phyloP scores from a whole-genome alignment of 2,888 invertebrate genomes.

The Macrosoma leucophasiata region DNA sequence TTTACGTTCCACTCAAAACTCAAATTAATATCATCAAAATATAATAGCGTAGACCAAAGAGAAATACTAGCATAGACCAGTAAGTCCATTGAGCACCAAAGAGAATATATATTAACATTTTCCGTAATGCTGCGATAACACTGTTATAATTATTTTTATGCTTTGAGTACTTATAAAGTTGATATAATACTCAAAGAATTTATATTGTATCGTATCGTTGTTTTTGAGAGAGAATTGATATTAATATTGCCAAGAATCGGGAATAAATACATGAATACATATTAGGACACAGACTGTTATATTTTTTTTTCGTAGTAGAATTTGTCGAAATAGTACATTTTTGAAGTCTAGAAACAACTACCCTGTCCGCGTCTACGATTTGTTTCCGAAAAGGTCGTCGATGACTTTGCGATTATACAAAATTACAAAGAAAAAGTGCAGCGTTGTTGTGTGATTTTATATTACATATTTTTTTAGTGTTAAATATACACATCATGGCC shows the following conservation, averaged over 20 bases:
- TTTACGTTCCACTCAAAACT: too few relatives aligned
- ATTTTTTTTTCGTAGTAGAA: background rate
- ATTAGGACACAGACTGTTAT: background rate
- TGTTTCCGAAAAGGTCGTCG: constrained; percentile 71
- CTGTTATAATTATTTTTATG: background rate
- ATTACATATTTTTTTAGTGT: constrained; percentile 54
- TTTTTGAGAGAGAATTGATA: too few relatives aligned
- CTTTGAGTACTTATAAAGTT: too few relatives aligned
- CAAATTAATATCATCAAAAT: too few relatives aligned
- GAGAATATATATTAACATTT: background rate
- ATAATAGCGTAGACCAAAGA: too few relatives aligned
- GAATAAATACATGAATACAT: background rate
- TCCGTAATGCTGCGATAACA: background rate
- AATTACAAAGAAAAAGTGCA: constrained; percentile 72
- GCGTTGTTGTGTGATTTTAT: constrained; percentile 58
- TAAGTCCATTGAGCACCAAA: too few relatives aligned
- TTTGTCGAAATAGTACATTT: constrained; percentile 8
- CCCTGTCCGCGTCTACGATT: constrained; percentile 68
- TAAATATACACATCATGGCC: constrained; percentile 82
- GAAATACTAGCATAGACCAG: too few relatives aligned
- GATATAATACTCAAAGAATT: too few relatives aligned
- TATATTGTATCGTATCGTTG: too few relatives aligned
- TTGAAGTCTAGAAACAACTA: constrained; percentile 35
- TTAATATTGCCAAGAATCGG: too few relatives aligned
- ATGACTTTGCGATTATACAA: constrained; percentile 75